Percentiles rank a stretch among this genome's conserved stretches.
These are phyloP conservation scores for Zapornia atra DNA, from an alignment of 2,113 vertebrate species.

Conservation along the genomic window DNA sequence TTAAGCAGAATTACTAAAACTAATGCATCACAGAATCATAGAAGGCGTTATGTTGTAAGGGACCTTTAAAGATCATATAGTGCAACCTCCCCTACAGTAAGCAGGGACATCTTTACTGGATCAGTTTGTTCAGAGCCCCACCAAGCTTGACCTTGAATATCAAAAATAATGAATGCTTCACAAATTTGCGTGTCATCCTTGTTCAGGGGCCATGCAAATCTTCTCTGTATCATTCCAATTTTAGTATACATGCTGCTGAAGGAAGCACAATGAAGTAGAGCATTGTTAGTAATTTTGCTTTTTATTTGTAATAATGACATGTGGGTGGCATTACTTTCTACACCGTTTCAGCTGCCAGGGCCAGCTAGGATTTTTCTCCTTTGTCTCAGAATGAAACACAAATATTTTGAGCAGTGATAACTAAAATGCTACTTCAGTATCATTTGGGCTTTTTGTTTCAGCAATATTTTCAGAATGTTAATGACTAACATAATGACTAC, in stretches of 20 bases:
- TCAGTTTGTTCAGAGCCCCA: too few relatives aligned
- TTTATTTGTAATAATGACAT: background rate
- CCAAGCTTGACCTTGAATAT: too few relatives aligned
- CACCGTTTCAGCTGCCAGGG: background rate
- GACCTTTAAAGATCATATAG: too few relatives aligned
- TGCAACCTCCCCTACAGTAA: too few relatives aligned
- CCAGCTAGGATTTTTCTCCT: background rate
- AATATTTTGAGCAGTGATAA: background rate
- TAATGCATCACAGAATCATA: too few relatives aligned
- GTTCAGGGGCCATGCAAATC: too few relatives aligned
- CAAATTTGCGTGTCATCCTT: too few relatives aligned
- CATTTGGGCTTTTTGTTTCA: background rate
- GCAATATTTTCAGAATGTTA: background rate
- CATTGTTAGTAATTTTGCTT: background rate
- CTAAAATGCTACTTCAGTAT: background rate
- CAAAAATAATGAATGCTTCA: too few relatives aligned
- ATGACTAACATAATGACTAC: background rate
- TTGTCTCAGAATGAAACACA: background rate
- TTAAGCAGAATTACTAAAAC: background rate
- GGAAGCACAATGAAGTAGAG: background rate
- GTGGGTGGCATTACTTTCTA: background rate
- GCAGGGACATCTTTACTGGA: too few relatives aligned
- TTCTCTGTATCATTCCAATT: too few relatives aligned
- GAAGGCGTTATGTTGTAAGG: too few relatives aligned
- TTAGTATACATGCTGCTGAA: too few relatives aligned